Base-by-base conservation (phyloP, 2,797 vertebrate genomes). In the Channallabes apus region DNA sequence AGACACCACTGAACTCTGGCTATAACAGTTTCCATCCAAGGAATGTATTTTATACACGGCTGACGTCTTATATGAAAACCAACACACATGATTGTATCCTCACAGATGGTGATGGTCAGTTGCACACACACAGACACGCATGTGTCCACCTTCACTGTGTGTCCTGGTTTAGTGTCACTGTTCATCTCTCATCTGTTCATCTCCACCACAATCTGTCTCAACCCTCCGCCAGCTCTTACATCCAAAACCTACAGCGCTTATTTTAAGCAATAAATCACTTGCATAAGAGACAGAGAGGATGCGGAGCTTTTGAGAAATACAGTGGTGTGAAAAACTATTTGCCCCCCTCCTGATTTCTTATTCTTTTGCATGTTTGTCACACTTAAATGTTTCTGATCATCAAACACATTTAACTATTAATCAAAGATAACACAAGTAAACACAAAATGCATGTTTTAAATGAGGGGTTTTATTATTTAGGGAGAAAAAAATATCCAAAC, bases 201-300 rank as follows among this genome's bases (percentile, higher is more conserved):
- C 78, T 56, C 15, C 59, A 32, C n/a, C 64, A 15, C 84, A 85
- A 73, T 85, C 84, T 85, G 84, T 67, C 78, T 56, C 76, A 85
- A 2, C 7, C 7, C 77, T 35, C 76, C 79, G 78, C 58, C 82
- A 75, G 20, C 27, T 69, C 51, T n/a, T 22, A n/a, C 32, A 6
- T 38, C 56, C 75, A 61, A 41, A 24, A n/a, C 58, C 32, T 1
- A 17, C 22, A 61, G 56, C 2, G 17, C 0, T 22, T 77, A 77
- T 77, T 77, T 22, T 22, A 22, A 77, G 32, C 0, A 59, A 58
- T 32, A 35, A 59, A 22, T 6, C 0, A 24, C 1, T 59, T 75
- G 4, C 22, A 59, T 77, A 59, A 59, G 29, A 58, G 11, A 54
- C 17, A 5, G 9, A 27, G 15, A 51, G 71, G 41, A 73, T 2